phyloP scores from a whole-genome alignment of 92 coral and sea anemone genomes.

The Parazoanthus atlanticus region DNA sequence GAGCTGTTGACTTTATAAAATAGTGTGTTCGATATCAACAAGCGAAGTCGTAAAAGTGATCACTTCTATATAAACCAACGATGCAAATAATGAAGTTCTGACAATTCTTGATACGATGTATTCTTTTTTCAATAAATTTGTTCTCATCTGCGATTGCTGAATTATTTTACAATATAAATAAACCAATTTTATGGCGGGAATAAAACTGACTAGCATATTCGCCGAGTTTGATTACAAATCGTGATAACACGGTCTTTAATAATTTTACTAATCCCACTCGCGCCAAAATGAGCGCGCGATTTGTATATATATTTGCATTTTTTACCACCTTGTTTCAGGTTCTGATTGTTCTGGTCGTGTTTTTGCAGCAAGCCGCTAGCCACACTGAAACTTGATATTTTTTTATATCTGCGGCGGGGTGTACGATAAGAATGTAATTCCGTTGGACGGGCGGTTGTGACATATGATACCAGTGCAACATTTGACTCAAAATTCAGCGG shows the following conservation, averaged over 20 bases:
- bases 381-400: neutral
- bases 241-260: neutral
- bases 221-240: neutral
- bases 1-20: no score
- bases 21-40: no score
- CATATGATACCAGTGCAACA: neutral
- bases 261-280: neutral
- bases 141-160: neutral
- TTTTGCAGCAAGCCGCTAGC: neutral
- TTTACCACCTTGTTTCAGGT: neutral
- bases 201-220: neutral
- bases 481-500: conserved; percentile 19
- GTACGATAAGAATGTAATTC: neutral
- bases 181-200: neutral
- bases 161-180: neutral
- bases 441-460: conserved; percentile 22
- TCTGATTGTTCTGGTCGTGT: neutral
- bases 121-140: no score
- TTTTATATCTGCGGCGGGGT: neutral
- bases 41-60: no score
- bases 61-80: neutral
- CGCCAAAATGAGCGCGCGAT: conserved; percentile 31
- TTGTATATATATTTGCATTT: conserved; percentile 37
- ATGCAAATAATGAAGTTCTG: neutral
- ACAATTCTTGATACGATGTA: no score